Evolutionary conservation across 2,797 vertebrate species (phyloP).

Genomic region (Typhlichthys eigenmanni): DNA sequence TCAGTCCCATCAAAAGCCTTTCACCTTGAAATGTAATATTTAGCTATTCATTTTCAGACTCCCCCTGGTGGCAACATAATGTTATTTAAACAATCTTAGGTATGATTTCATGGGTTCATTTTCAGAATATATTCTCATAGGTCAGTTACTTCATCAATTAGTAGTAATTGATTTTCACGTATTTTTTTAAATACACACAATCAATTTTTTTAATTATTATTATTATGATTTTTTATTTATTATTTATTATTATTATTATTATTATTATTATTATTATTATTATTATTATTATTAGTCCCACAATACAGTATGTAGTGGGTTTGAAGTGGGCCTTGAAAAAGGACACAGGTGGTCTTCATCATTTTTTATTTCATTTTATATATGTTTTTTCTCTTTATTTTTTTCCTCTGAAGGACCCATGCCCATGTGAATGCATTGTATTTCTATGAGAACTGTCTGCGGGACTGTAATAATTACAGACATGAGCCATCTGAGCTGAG

Average conservation of each 20-base stretch:
- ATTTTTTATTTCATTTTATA: too few relatives aligned
- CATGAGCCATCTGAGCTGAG: conserved; percentile 65
- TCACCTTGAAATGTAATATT: conserved; percentile 24
- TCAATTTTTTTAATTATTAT: not conserved
- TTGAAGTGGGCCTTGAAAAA: too few relatives aligned
- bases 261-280: conserved; percentile 1
- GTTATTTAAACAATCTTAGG: conserved; percentile 10
- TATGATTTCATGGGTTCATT: not conserved
- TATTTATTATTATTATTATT: too few relatives aligned
- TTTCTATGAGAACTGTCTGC: conserved; percentile 52
- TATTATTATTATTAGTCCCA: not conserved
- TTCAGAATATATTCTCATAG: not conserved
- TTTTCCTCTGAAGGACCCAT: too few relatives aligned
- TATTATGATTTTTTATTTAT: not conserved
- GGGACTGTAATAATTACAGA: conserved; percentile 73
- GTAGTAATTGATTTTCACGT: not conserved
- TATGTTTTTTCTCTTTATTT: too few relatives aligned
- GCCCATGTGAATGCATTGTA: too few relatives aligned
- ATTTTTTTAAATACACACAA: not conserved
- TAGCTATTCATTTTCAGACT: conserved; percentile 31
- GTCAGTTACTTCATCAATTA: not conserved
- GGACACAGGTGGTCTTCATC: too few relatives aligned
- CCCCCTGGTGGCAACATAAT: conserved; percentile 74
- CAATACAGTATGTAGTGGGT: too few relatives aligned
- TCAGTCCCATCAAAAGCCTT: not conserved